Evolutionary conservation across 2,888 invertebrate species (phyloP), one percentile per base, ranked within the genome.

Genomic region (Aphidius colemani): DNA sequence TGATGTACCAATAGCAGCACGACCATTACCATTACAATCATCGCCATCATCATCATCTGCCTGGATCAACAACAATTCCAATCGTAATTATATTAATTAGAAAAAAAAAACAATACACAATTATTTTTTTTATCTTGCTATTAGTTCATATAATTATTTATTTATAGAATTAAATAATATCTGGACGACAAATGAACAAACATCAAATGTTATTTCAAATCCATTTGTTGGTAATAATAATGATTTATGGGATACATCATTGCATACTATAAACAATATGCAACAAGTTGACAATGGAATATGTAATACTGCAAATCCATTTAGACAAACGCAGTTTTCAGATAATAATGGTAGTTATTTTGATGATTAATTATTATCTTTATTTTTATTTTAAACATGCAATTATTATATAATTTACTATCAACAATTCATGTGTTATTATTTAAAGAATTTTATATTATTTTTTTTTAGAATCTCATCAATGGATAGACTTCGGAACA

Each of bases 261-360:
- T 74, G 39, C 80, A 81, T 70, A 70, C 77, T 41, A 68, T 71
- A 61, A 71, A 68, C 66, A 72, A 71, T 74, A 73, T 74, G 64
- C 81, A 79, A 70, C 70, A 75, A 55, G 66, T 74, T 60, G 80
- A 80, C 68, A 74, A 71, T 56, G 71, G 73, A 65, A 64, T 77
- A 49, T 79, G 75, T 66, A 81, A 79, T 68, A 69, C 80, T 53
- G 75, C 75, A 8, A 82, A 82, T 77, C 82, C 82, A 48, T 82
- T 82, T 65, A 75, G 79, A 63, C 73, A 77, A 64, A 71, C 74
- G 63, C 80, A 77, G 67, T 76, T 78, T 57, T 66, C 80, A 64
- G 69, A 74, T 57, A 80, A 75, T 71, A 80, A 80, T 66, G 81
- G 82, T 80, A 69, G 76, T 30, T 30, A 30, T 30, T 30, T 30